Evolutionary conservation across 2,797 vertebrate species (phyloP).

Genomic region (Sebastiscus tertius): DNA sequence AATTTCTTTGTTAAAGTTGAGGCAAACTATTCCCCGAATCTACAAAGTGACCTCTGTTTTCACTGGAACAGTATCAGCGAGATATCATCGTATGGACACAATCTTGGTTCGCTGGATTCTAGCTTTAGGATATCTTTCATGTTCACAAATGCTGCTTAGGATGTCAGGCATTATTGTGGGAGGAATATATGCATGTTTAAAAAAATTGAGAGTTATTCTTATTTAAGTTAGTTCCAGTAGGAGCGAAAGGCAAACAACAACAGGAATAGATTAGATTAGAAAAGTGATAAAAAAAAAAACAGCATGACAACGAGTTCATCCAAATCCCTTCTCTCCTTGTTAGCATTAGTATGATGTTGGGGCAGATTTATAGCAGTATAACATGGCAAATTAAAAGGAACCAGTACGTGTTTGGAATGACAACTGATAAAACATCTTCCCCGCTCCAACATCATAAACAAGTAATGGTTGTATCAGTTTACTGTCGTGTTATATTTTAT

Average conservation of each 20-base stretch:
- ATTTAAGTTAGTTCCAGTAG: conserved; percentile 26
- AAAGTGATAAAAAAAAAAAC: conserved; percentile 39
- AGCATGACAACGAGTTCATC: conserved; percentile 41
- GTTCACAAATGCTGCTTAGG: conserved; percentile 11
- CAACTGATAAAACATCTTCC: conserved; percentile 32
- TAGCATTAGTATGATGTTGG: conserved; percentile 60
- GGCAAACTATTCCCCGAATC: not conserved
- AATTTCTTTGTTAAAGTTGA: not conserved
- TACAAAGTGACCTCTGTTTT: conserved; percentile 21
- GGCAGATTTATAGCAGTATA: conserved; percentile 71
- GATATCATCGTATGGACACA: not conserved
- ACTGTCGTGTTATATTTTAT: conserved; percentile 71
- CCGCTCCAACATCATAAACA: conserved; percentile 72
- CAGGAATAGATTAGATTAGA: conserved; percentile 46
- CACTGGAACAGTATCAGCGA: not conserved
- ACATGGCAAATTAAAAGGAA: conserved; percentile 71
- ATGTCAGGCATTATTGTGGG: conserved; percentile 29
- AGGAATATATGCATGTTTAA: conserved; percentile 29
- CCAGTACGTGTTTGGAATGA: conserved; percentile 68
- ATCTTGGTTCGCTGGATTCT: conserved; percentile 7
- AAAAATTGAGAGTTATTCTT: conserved; percentile 16
- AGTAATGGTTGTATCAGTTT: conserved; percentile 74
- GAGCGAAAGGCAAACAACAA: conserved; percentile 47
- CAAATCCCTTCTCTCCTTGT: conserved; percentile 55
- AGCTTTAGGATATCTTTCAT: conserved; percentile 18